phyloP scores from a whole-genome alignment of 2,113 vertebrate genomes.

The Nycticryphes semicollaris region DNA sequence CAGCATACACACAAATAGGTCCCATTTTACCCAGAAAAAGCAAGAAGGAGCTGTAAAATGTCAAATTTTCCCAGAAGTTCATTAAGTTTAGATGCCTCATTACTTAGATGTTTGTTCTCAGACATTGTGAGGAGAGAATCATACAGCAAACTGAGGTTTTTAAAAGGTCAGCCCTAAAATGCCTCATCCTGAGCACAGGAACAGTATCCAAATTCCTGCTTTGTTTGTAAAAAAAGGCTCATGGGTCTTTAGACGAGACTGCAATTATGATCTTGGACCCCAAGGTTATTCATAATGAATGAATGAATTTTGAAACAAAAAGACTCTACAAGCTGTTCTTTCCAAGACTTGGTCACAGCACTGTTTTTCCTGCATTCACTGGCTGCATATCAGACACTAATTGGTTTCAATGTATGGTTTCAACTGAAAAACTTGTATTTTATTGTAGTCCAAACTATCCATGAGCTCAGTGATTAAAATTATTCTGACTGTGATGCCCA shows the following conservation, averaged over 20 bases:
- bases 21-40: background rate
- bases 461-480: background rate
- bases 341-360: background rate
- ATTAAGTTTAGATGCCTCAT: background rate
- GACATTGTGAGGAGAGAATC: background rate
- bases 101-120: background rate
- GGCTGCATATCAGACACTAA: background rate
- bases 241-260: background rate
- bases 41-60: background rate
- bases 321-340: background rate
- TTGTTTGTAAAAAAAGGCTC: background rate
- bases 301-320: background rate
- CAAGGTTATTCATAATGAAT: background rate
- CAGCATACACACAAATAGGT: background rate
- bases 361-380: background rate
- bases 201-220: background rate
- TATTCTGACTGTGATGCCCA: background rate
- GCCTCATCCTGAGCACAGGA: background rate
- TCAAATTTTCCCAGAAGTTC: background rate
- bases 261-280: background rate
- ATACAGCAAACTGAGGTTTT: background rate
- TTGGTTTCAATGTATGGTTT: background rate
- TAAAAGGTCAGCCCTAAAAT: background rate
- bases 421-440: slow-evolving; percentile 5
- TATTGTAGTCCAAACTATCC: background rate